Conservation (phyloP, 1,140 invertebrate species). For the Cepaea nemoralis region DNA sequence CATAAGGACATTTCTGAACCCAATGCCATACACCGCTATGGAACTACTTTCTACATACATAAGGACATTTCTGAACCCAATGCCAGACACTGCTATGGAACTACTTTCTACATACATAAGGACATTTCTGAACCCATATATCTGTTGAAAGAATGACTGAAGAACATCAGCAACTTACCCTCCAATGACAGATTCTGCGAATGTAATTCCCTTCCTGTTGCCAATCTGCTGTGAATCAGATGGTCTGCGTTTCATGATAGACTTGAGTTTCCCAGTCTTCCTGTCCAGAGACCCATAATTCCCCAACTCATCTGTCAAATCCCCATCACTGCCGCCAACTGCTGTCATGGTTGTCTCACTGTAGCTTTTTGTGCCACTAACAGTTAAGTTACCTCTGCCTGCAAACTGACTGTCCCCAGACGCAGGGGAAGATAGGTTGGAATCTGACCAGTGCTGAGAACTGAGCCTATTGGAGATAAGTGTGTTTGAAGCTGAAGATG, state of each 20-base stretch:
- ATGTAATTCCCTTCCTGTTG: constrained; percentile 64
- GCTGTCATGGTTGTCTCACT: constrained; percentile 24
- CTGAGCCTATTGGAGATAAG: neutral
- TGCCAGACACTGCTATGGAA: too few species aligned
- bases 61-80: too few species aligned
- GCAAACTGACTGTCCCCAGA: neutral
- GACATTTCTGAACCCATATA: too few species aligned
- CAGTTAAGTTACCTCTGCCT: neutral
- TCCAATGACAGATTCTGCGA: constrained; percentile 65
- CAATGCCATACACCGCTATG: too few species aligned
- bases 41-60: too few species aligned
- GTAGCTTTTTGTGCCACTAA: constrained; percentile 5
- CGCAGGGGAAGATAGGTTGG: neutral
- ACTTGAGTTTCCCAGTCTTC: constrained; percentile 56
- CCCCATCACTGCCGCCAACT: constrained; percentile 16
- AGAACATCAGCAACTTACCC: constrained; percentile 58
- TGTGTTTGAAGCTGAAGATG: neutral
- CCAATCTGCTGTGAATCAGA: constrained; percentile 44
- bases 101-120: too few species aligned
- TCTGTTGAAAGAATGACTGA: too few species aligned
- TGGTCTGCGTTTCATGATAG: constrained; percentile 65
- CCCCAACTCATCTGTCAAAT: neutral
- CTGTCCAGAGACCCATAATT: constrained; percentile 40
- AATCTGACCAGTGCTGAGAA: neutral
- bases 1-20: too few species aligned